Conservation (phyloP, 2,113 vertebrate species). For the Myotis yumanensis region DNA sequence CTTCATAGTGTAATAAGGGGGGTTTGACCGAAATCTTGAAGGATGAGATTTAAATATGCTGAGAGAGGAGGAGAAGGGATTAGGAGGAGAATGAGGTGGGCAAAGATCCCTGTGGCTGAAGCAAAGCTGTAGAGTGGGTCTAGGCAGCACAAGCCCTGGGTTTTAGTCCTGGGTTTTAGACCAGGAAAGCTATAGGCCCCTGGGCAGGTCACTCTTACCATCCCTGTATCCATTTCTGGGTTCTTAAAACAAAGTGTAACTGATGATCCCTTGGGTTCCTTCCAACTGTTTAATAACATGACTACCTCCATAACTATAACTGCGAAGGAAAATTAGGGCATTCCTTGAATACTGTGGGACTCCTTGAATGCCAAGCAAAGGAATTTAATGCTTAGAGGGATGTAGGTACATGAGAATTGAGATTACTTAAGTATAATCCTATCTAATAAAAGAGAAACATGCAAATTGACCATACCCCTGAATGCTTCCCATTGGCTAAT, state of each 20-base stretch:
- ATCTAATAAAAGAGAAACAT: no score
- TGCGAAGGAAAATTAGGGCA: not conserved
- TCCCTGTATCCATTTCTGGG: not conserved
- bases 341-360: not conserved
- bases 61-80: not conserved
- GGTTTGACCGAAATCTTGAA: slow-evolving; percentile 2
- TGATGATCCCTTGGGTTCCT: not conserved
- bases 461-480: no score
- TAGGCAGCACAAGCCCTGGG: not conserved
- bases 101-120: not conserved
- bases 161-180: not conserved
- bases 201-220: not conserved
- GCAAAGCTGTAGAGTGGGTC: not conserved
- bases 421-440: not conserved
- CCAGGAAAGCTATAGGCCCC: not conserved
- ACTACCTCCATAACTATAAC: not conserved
- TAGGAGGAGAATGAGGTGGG: not conserved
- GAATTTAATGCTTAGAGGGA: not conserved
- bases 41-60: not conserved
- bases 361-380: not conserved
- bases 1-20: not conserved
- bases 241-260: slow-evolving; percentile 7
- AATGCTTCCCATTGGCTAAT: no score
- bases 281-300: not conserved
- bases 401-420: not conserved